A percentile compares a stretch with the other conserved stretches of the same genome.
Evolutionary conservation across 2,888 invertebrate genomes (phyloP).

Genomic region (Trisateles emortualis): DNA sequence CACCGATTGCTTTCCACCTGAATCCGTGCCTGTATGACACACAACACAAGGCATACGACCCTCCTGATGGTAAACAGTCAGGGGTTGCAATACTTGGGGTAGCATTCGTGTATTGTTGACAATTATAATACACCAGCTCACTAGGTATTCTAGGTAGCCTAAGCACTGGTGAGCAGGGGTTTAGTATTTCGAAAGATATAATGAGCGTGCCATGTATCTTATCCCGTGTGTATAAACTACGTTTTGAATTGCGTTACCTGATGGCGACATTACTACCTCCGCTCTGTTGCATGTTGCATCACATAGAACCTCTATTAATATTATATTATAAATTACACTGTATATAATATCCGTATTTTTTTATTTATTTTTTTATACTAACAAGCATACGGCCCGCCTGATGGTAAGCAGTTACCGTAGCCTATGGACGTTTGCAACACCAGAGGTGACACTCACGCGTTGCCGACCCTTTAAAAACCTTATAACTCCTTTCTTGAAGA

Average conservation of each 20-base stretch:
- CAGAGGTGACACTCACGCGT: no score
- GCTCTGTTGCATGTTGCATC: constrained; percentile 36
- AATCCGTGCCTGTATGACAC: no score
- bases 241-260: constrained; percentile 48
- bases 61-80: no score
- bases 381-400: no score
- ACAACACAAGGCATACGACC: no score
- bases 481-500: no score
- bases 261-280: constrained; percentile 42
- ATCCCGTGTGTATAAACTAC: constrained; percentile 47
- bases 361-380: no score
- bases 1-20: no score
- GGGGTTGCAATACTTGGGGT: no score
- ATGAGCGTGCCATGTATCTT: constrained; percentile 47
- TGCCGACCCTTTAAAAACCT: no score
- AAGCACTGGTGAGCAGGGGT: constrained; percentile 37
- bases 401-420: no score
- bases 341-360: background rate
- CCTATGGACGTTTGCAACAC: no score
- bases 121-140: background rate
- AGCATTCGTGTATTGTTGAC: background rate
- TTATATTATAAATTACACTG: constrained; percentile 7
- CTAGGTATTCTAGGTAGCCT: constrained; percentile 8
- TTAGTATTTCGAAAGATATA: constrained; percentile 48
- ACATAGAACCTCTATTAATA: constrained; percentile 41